Evolutionary conservation across 2,113 vertebrate genomes (phyloP), one percentile per base, ranked within the genome.

Genomic region (Psittacula cyanocephala): DNA sequence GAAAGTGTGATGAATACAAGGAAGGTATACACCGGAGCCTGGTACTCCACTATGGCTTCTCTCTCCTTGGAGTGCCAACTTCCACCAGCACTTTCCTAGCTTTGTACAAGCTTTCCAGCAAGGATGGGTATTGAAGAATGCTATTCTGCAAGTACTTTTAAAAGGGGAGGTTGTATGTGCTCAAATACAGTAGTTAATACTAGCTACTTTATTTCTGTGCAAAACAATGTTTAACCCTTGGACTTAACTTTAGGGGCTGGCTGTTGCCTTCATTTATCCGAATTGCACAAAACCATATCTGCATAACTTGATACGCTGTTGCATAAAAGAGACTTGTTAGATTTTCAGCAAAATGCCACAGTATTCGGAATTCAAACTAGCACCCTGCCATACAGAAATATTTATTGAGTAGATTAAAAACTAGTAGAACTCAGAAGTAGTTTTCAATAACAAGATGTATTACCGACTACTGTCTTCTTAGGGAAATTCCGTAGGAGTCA

Each of bases 211-310:
- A 39, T 84, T 89, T 72, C n/a, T 78, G 5, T 74, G 55, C 28
- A 50, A 78, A 93, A 25, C n/a, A 37, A 3, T 43, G 11, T 76
- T 79, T 82, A 72, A 76, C 18, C 33, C 7, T 76, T 81, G 83
- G 46, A 53, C 83, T 81, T 79, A 82, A 69, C 29, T 81, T 43
- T 13, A 57, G 8, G 20, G 18, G 33, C 20, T 7, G 5, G 17
- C 57, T 44, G 6, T 85, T 91, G 44, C 43, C 19, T 76, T 82
- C 70, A 79, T 64, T 4, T 15, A 60, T 89, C 52, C 69, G 65
- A 93, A 76, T 28, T 79, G 41, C 85, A 85, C 41, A 83, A 88
- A 77, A 52, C 10, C 13, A 6, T 79, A 23, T 87, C 91, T 94
- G 43, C 39, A 39, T 68, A 76, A 60, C 24, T 87, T 67, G 65